Conservation (phyloP, 1,140 invertebrate species). For the Drosophila ficusphila region DNA sequence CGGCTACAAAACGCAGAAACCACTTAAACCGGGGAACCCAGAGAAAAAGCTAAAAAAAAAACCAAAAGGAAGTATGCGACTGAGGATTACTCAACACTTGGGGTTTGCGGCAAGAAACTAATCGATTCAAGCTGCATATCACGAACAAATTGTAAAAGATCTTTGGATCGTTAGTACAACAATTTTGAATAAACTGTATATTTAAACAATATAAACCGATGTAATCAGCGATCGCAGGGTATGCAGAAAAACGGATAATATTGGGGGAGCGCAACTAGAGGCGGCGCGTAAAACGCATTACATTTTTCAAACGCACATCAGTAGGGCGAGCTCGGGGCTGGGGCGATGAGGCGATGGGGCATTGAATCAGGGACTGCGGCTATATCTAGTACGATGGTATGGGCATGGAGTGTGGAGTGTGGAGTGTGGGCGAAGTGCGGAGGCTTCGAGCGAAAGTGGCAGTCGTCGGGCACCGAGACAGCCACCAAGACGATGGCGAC, state of each 20-base stretch:
- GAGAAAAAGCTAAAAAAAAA: constrained; percentile 2
- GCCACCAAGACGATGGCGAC: constrained; percentile 30
- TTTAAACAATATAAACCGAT: background rate
- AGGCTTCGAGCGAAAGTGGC: constrained; percentile 60
- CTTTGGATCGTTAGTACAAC: too few species aligned
- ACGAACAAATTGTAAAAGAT: too few species aligned
- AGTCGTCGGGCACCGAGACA: constrained; percentile 21
- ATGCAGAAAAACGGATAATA: constrained; percentile 2
- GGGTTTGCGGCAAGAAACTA: background rate
- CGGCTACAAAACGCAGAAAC: constrained; percentile 37
- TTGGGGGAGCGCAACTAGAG: constrained; percentile 7
- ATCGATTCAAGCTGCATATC: too few species aligned
- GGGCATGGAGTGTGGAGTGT: constrained; percentile 7
- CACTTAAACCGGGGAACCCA: constrained; percentile 64
- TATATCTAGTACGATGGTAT: constrained; percentile 19
- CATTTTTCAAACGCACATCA: constrained; percentile 64
- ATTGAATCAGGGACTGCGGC: constrained; percentile 21
- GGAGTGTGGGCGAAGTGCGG: constrained; percentile 48
- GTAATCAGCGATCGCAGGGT: background rate
- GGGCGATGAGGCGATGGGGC: background rate
- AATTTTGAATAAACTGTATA: background rate
- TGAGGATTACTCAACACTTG: background rate
- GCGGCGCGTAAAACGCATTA: constrained; percentile 63
- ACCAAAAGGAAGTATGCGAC: background rate
- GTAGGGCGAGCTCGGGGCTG: background rate